phyloP scores from a whole-genome alignment of 2,888 invertebrate genomes.

The Lasioglossum lativentre region DNA sequence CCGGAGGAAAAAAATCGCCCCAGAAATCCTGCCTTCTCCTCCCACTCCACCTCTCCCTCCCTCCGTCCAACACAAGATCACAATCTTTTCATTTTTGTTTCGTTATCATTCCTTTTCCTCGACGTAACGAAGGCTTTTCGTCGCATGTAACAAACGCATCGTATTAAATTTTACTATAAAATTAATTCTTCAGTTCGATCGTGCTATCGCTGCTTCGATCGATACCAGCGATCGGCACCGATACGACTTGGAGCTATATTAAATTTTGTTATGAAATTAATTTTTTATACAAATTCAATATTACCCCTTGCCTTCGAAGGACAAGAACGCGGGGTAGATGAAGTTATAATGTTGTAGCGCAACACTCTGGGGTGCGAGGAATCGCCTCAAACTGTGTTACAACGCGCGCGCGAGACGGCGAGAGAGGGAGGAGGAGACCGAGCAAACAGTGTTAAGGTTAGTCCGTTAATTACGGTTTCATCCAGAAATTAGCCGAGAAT shows the following conservation, averaged over 20 bases:
- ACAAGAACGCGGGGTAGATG: neutral
- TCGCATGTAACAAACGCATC: no score
- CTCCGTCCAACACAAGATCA: no score
- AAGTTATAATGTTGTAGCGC: neutral
- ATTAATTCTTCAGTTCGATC: no score
- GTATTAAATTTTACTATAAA: no score
- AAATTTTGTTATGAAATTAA: no score
- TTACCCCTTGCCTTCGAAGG: neutral
- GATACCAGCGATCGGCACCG: neutral
- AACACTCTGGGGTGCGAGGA: neutral
- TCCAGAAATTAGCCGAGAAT: constrained; percentile 47
- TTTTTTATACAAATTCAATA: no score
- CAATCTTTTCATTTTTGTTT: no score
- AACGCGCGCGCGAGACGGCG: neutral
- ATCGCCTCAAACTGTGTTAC: neutral
- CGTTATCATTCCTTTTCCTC: neutral
- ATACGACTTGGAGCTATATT: neutral
- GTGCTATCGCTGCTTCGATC: neutral
- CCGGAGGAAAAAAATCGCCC: constrained; percentile 21
- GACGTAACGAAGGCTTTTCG: neutral
- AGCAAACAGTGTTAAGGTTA: constrained; percentile 11
- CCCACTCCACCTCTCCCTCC: neutral
- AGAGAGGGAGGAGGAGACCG: neutral
- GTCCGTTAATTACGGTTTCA: constrained; percentile 10
- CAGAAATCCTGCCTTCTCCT: neutral